These are phyloP conservation scores for Drosophila watanabei DNA, from an alignment of 1,140 invertebrate species.

Conservation along the genomic window DNA sequence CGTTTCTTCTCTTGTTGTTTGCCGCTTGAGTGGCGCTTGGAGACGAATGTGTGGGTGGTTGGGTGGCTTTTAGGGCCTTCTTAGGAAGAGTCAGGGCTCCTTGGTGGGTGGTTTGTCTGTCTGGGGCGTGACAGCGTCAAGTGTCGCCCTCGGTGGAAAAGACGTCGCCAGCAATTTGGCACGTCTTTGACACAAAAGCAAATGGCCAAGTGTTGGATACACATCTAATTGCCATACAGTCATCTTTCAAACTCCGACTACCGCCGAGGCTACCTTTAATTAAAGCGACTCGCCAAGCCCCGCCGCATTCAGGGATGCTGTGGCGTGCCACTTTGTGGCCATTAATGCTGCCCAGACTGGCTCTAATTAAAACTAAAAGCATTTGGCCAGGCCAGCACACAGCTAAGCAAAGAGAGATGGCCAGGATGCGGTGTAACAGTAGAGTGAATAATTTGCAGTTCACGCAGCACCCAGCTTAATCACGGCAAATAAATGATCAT, in stretches of 20 bases:
- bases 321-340: conserved; percentile 52
- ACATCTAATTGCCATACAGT: conserved; percentile 60
- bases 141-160: conserved; percentile 42
- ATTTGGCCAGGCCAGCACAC: conserved; percentile 6
- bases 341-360: conserved; percentile 46
- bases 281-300: conserved; percentile 32
- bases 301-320: conserved; percentile 26
- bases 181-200: conserved; percentile 67
- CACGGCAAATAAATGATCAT: conserved; percentile 13
- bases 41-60: conserved; percentile 25
- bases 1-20: conserved; percentile 21
- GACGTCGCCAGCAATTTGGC: conserved; percentile 59
- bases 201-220: conserved; percentile 68
- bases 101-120: conserved; percentile 38
- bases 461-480: conserved; percentile 8
- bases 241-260: conserved; percentile 31
- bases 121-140: conserved; percentile 63
- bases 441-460: conserved; percentile 31
- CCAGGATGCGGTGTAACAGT: conserved; percentile 13
- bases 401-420: neutral
- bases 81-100: neutral
- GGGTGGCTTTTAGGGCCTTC: conserved; percentile 10
- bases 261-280: conserved; percentile 40
- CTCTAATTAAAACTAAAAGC: conserved; percentile 60
- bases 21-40: conserved; percentile 57